Base-by-base conservation (phyloP, 2,113 vertebrate genomes). In the Ictidomys tridecemlineatus region DNA sequence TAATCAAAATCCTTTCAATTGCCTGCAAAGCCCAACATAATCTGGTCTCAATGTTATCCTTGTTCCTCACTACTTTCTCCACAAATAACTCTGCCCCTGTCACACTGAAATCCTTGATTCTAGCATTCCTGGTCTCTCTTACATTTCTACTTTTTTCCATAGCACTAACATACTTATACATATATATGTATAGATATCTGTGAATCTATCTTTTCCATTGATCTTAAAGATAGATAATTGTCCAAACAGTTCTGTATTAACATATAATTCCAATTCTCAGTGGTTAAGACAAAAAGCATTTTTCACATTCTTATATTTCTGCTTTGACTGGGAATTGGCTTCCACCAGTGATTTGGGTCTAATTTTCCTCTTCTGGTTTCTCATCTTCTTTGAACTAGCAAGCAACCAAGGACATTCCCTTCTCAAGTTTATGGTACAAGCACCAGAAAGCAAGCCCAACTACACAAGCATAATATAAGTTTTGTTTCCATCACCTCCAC, bases 351-450 rank as follows among this genome's bases (percentile, higher is more conserved):
- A 73, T 39, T 73, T 88, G 39, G 3, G 22, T 84, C 20, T 56
- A 63, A 85, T 42, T 34, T 10, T 79, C 13, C 28, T 76, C 20
- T 69, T 18, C n/a, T 34, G 91, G 9, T 32, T 74, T 63, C 30
- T 48, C 26, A 67, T 51, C 28, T 83, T 84, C 24, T 53, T 73
- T 95, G 32, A 10, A 37, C 4, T 8, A 78, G 17, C 37, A 72
- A 69, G 37, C 34, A 51, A n/a, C 28, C 6, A 61, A 22, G 8
- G 2, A 69, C 6, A 48, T 48, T 67, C 12, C 45, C 12, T 88
- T 93, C 56, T 97, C 32, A 51, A 85, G 26, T 76, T 84, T 89
- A 79, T 32, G 22, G 42, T 28, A 73, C 56, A 78, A 94, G 16
- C 14, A 79, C 22, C 61, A 74, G 45, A 91, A 93, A 79, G 6